Conservation (phyloP, 2,888 invertebrate species). For the Drosophila lacicola region DNA sequence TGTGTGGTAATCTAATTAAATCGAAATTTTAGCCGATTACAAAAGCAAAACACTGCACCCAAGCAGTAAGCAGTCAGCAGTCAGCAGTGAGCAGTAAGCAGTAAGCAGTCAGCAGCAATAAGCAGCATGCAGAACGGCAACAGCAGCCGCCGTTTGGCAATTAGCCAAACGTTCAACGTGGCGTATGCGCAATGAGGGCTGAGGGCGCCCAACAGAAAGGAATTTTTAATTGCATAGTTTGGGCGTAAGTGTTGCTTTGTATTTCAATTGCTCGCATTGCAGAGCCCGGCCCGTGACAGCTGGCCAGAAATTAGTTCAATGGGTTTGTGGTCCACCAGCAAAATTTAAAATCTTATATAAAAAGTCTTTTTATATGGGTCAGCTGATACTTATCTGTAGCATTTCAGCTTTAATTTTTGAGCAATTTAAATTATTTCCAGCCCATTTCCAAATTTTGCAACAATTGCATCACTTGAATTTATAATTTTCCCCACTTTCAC, state of each 20-base stretch:
- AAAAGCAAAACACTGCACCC: constrained; percentile 40
- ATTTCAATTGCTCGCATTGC: constrained; percentile 31
- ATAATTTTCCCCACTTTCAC: constrained; percentile 17
- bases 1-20: constrained; percentile 77
- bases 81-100: constrained; percentile 15
- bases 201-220: constrained; percentile 22
- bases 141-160: constrained; percentile 44
- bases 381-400: background rate
- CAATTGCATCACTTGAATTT: background rate
- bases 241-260: constrained; percentile 41
- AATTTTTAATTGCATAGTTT: constrained; percentile 66
- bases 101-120: constrained; percentile 1
- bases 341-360: background rate
- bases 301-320: constrained; percentile 41
- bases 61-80: constrained; percentile 1
- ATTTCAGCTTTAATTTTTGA: background rate
- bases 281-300: constrained; percentile 8
- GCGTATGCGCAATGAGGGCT: constrained; percentile 65
- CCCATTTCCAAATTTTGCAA: background rate
- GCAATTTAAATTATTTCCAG: background rate
- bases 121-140: constrained; percentile 24
- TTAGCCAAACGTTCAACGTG: constrained; percentile 66
- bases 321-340: constrained; percentile 14
- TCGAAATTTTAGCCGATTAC: constrained; percentile 75
- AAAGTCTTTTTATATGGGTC: background rate